These are phyloP conservation scores for Lynx canadensis DNA, from an alignment of 2,113 vertebrate genomes.

Conservation along the genomic window DNA sequence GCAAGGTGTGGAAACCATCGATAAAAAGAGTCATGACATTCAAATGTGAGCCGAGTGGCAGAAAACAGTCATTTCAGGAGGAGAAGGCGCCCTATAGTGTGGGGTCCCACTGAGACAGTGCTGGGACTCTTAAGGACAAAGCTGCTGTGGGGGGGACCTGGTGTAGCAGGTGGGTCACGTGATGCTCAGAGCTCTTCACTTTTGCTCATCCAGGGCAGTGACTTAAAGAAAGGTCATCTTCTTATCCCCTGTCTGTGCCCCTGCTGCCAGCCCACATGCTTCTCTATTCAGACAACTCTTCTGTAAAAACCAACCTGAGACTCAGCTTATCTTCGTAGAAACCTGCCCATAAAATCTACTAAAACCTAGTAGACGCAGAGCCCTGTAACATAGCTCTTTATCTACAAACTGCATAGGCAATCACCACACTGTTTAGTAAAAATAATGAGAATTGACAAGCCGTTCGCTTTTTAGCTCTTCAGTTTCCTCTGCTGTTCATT, in stretches of 20 bases:
- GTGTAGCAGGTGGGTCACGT: rapidly evolving
- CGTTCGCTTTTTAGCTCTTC: background rate
- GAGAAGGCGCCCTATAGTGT: rapidly evolving
- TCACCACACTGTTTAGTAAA: background rate
- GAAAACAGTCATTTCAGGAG: background rate
- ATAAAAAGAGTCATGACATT: background rate
- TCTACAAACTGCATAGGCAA: background rate
- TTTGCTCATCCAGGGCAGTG: background rate
- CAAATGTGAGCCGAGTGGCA: background rate
- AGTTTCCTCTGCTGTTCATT: background rate
- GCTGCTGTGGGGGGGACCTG: rapidly evolving
- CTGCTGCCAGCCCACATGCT: background rate
- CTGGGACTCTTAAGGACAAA: rapidly evolving
- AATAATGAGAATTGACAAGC: background rate
- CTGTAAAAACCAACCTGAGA: background rate
- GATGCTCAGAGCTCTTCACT: too few relatives aligned
- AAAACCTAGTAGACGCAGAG: background rate
- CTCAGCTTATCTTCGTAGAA: background rate
- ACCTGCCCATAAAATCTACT: background rate
- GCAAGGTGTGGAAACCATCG: background rate
- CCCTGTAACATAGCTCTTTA: background rate
- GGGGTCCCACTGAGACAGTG: background rate
- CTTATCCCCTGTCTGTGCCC: background rate
- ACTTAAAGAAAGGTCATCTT: background rate
- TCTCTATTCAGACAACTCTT: background rate